phyloP scores from a whole-genome alignment of 2,797 vertebrate genomes.

The Psittacula derbiana region DNA sequence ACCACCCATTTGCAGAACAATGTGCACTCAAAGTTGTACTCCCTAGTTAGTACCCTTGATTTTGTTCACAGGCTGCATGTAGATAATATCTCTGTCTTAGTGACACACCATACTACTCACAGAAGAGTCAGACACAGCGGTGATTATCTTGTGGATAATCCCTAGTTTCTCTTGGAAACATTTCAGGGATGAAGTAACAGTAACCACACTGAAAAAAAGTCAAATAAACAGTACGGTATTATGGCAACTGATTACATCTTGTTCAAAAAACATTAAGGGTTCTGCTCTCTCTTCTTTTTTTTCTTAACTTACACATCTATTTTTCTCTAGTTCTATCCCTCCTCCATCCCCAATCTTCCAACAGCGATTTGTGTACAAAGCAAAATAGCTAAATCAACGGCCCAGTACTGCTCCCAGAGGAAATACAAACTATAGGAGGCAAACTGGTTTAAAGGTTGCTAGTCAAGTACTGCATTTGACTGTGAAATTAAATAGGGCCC shows the following conservation, averaged over 20 bases:
- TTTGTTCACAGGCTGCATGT: neutral
- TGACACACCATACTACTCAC: conserved; percentile 28
- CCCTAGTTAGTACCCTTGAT: neutral
- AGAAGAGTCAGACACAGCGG: conserved; percentile 59
- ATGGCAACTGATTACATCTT: conserved; percentile 68
- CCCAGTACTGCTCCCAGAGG: neutral
- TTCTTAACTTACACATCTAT: neutral
- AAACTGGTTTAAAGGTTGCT: neutral
- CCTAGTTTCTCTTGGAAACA: conserved; percentile 63
- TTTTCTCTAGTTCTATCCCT: neutral
- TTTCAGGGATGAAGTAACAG: conserved; percentile 70
- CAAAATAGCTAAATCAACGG: conserved; percentile 4
- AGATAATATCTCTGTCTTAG: conserved; percentile 1
- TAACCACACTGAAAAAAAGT: conserved; percentile 57
- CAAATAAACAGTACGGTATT: conserved; percentile 67
- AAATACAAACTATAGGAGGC: neutral
- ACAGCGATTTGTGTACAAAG: neutral
- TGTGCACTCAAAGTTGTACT: neutral
- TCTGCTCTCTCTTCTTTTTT: neutral
- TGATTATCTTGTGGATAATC: conserved; percentile 55
- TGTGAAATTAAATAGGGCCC: conserved; percentile 46
- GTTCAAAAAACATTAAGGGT: conserved; percentile 48
- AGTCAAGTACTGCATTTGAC: conserved; percentile 9
- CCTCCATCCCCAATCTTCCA: neutral
- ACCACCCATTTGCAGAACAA: neutral